These are phyloP conservation scores for Vanessa cardui DNA, from an alignment of 2,888 invertebrate genomes.

Conservation along the genomic window DNA sequence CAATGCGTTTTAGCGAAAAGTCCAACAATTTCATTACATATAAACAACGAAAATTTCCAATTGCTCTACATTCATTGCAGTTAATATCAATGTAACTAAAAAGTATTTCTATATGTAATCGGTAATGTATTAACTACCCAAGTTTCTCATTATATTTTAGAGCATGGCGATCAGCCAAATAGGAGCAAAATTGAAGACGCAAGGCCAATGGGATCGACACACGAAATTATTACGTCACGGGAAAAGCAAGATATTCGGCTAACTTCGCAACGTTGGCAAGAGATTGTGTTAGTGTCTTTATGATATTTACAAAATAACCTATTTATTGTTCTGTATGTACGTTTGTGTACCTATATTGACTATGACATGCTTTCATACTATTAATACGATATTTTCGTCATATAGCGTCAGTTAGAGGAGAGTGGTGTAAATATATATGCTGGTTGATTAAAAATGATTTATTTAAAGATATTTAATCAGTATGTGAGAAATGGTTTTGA, in stretches of 20 bases:
- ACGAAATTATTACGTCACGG: conserved; percentile 35
- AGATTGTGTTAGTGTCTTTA: not conserved
- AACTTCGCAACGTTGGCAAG: conserved; percentile 32
- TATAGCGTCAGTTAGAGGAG: too few species aligned
- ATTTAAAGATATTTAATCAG: too few species aligned
- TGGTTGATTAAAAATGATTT: too few species aligned
- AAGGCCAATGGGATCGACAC: conserved; percentile 40
- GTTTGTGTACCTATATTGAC: not conserved
- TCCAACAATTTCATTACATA: conserved; percentile 23
- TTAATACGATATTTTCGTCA: too few species aligned
- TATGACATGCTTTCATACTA: not conserved
- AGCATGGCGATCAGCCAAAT: conserved; percentile 64
- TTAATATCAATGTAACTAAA: not conserved
- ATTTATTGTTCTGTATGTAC: conserved; percentile 1
- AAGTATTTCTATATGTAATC: not conserved
- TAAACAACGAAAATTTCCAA: conserved; percentile 28
- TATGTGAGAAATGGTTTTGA: too few species aligned
- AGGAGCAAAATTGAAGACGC: conserved; percentile 57
- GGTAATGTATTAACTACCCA: conserved; percentile 18
- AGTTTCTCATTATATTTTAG: conserved; percentile 12
- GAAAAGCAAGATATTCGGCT: conserved; percentile 13
- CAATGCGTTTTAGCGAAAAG: conserved; percentile 29
- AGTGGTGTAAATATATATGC: too few species aligned
- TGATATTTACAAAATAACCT: not conserved
- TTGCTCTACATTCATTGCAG: conserved; percentile 19